Percentiles rank a stretch among this genome's conserved stretches.
Evolutionary conservation across 2,888 invertebrate species (phyloP).

Genomic region (Stenchaetothrips biformis): DNA sequence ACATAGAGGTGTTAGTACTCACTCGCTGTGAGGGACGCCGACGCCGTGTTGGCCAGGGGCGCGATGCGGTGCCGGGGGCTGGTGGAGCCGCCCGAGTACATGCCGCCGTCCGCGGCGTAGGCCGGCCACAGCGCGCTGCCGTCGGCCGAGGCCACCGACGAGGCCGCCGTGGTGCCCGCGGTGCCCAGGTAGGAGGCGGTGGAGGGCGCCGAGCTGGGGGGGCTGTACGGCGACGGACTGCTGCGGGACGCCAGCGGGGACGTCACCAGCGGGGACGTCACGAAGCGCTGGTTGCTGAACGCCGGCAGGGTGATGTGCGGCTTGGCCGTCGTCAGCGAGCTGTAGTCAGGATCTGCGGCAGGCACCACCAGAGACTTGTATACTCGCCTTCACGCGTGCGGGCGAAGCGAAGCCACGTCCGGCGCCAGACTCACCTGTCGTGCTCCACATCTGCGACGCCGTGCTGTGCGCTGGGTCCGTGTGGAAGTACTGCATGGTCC

Average conservation of each 20-base stretch:
- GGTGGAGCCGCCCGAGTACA: neutral
- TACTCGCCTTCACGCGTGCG: neutral
- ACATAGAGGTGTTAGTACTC: neutral
- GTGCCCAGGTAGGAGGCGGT: neutral
- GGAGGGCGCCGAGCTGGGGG: conserved; percentile 12
- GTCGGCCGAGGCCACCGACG: neutral
- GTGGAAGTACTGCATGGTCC: neutral
- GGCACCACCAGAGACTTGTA: neutral
- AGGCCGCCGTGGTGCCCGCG: neutral
- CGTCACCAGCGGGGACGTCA: neutral
- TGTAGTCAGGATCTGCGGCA: neutral
- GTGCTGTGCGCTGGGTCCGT: neutral
- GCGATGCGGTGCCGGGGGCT: neutral
- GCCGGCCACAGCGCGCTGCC: neutral
- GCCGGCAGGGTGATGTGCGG: neutral
- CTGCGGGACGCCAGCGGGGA: neutral
- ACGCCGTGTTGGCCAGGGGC: neutral
- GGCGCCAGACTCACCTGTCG: neutral
- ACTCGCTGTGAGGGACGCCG: neutral
- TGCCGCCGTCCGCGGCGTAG: neutral
- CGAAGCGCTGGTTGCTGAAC: conserved; percentile 1
- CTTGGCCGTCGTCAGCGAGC: neutral
- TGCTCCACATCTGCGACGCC: neutral
- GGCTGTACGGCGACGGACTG: conserved; percentile 14
- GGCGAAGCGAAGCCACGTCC: too few relatives aligned